A percentile compares a stretch with the other conserved stretches of the same genome.
Evolutionary conservation across 2,888 invertebrate genomes (phyloP).

Genomic region (Pammene fasciana): DNA sequence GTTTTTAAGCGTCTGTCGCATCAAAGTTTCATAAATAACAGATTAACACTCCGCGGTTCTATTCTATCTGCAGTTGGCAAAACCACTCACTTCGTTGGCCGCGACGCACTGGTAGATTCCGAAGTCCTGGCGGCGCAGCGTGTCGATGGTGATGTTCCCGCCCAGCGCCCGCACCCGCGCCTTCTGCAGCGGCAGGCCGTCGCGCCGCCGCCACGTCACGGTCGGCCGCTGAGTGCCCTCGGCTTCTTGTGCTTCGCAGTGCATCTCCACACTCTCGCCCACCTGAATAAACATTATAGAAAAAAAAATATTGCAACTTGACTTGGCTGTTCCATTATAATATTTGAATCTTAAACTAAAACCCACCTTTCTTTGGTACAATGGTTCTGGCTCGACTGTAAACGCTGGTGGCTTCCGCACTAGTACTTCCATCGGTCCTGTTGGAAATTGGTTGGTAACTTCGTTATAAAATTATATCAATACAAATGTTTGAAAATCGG

Average conservation of each 20-base stretch:
- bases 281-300: conserved; percentile 68
- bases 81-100: conserved; percentile 87
- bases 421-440: conserved; percentile 89
- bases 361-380: conserved; percentile 92
- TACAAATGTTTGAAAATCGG: no score
- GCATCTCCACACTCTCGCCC: conserved; percentile 96
- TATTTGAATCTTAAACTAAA: not conserved
- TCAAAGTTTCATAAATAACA: no score
- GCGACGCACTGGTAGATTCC: conserved; percentile 98
- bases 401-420: conserved; percentile 97
- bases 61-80: no score
- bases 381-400: conserved; percentile 93
- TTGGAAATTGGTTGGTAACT: no score
- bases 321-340: no score
- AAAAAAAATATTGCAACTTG: no score
- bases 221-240: conserved; percentile 95
- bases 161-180: conserved; percentile 90
- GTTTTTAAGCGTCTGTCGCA: no score
- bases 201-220: conserved; percentile 95
- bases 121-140: conserved; percentile 93
- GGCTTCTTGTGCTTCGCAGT: conserved; percentile 95
- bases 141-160: conserved; percentile 96
- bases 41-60: no score
- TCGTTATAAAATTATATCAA: no score
- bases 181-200: conserved; percentile 91